Base-by-base conservation (phyloP, 2,797 vertebrate genomes). In the Acipenser oxyrinchus region DNA sequence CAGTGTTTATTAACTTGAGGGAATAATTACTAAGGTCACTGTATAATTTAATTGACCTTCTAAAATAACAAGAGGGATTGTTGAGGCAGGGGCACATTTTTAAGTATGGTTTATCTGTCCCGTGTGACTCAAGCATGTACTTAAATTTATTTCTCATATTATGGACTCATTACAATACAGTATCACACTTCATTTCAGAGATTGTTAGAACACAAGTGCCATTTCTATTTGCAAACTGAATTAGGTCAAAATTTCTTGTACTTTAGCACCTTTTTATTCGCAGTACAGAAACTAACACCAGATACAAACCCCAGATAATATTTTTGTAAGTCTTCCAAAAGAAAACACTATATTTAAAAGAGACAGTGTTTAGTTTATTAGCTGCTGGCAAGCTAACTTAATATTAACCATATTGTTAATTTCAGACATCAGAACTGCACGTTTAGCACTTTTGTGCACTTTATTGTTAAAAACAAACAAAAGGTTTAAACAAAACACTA, bases 21-120 rank as follows among this genome's bases (percentile, higher is more conserved):
- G 75, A 85, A 85, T 83, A 83, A 88, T 87, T 83, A 83, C 67
- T 75, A 62, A 72, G 69, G 71, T 76, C 69, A 72, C 62, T 69
- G 74, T 68, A 75, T 87, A 85, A 90, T 84, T 89, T 79, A 85
- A 73, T 76, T 81, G 81, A 86, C 86, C 83, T 89, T 85, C 77
- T 78, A 70, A 77, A 86, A 86, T 81, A 87, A 83, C 78, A 83
- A 84, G 81, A 80, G 71, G 70, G 64, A 73, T 63, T 68, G 66
- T 67, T 77, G 62, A 73, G 76, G 81, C 79, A 77, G 70, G 37
- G 74, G 51, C 75, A 37, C 66, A 49, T 68, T 66, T 51, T 53
- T 51, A 67, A 63, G 55, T 60, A 23, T 12, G 6, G 10, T 53
- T 57, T 60, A 52, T 18, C 57, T 50, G 75, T 78, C 77, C 74